These are phyloP conservation scores for Thalassarche chlororhynchos DNA, from an alignment of 2,113 vertebrate species.

Conservation along the genomic window DNA sequence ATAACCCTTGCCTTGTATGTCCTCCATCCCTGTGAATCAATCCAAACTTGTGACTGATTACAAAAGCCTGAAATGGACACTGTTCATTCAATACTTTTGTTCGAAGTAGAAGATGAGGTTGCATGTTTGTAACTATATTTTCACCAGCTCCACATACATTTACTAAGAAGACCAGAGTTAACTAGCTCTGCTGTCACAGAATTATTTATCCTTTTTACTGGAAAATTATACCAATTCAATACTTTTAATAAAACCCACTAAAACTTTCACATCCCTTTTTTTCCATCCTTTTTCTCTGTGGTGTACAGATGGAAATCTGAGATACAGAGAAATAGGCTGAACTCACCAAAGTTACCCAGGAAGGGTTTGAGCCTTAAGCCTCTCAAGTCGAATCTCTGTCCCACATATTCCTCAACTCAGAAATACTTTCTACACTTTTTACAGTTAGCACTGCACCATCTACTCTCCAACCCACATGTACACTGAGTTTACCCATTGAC, in stretches of 20 bases:
- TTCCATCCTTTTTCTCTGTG: no score
- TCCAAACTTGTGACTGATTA: neutral
- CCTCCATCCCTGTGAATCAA: neutral
- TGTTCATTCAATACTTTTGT: neutral
- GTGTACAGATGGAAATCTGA: neutral
- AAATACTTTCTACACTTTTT: neutral
- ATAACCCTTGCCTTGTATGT: neutral
- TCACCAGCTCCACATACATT: neutral
- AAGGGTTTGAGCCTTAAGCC: neutral
- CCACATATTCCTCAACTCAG: neutral
- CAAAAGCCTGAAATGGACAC: neutral
- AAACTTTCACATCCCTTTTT: neutral
- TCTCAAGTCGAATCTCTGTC: neutral
- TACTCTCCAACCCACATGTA: rapidly evolving
- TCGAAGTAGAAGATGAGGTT: neutral
- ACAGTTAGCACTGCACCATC: neutral
- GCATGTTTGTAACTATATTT: rapidly evolving
- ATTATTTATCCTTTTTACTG: neutral
- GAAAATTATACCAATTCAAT: neutral
- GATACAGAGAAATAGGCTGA: neutral
- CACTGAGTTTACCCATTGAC: neutral
- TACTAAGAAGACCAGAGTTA: neutral
- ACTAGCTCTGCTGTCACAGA: neutral
- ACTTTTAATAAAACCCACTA: neutral
- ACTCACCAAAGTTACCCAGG: neutral